Conservation (phyloP, 2,113 vertebrate species). For the Piliocolobus tephrosceles region DNA sequence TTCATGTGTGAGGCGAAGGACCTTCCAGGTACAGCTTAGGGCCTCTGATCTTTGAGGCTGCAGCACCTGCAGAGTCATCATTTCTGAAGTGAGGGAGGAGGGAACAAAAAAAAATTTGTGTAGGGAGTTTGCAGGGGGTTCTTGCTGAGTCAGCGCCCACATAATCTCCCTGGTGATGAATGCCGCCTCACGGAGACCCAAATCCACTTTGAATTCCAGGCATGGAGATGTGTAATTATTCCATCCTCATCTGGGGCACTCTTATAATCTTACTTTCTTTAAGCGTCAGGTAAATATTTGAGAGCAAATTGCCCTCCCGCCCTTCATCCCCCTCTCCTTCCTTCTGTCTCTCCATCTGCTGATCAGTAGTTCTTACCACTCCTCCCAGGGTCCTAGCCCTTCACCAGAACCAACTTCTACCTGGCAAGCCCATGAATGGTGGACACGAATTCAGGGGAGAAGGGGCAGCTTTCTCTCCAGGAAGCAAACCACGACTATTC, state of each 20-base stretch:
- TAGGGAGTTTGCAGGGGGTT: neutral
- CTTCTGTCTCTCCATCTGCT: neutral
- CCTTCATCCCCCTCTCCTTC: neutral
- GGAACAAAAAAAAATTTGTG: neutral
- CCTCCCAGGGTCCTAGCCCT: neutral
- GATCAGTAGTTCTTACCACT: neutral
- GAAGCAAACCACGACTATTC: neutral
- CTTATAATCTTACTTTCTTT: neutral
- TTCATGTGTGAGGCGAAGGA: neutral
- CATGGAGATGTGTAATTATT: slow-evolving; percentile 3
- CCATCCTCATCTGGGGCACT: neutral
- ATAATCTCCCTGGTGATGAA: neutral
- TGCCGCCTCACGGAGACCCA: neutral
- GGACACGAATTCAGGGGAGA: neutral
- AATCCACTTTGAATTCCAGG: slow-evolving; percentile 8
- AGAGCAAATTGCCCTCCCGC: neutral
- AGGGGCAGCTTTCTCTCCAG: neutral
- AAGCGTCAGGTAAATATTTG: slow-evolving; percentile 11
- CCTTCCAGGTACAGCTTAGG: neutral
- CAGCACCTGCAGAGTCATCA: neutral
- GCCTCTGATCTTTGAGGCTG: neutral
- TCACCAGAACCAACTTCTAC: neutral
- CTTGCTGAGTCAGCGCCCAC: neutral
- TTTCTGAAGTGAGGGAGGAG: neutral
- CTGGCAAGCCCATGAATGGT: neutral